A percentile compares a stretch with the other conserved stretches of the same genome.
Conservation (phyloP, 2,888 invertebrate genomes). For the Zaprionus obscuricornis region DNA sequence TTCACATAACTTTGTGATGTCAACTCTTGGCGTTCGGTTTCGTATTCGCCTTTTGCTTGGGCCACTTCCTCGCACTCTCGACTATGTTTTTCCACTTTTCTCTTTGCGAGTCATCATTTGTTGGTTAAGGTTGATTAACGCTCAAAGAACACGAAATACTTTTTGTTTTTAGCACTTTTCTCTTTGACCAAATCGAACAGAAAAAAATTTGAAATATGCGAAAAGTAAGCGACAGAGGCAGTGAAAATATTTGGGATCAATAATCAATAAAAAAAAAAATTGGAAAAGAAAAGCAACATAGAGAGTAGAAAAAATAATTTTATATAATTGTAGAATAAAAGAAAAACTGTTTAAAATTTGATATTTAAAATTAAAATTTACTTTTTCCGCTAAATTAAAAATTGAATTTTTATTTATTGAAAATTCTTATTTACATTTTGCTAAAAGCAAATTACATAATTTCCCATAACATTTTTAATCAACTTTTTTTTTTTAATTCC, state of each 20-base stretch:
- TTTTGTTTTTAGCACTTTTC: constrained; percentile 38
- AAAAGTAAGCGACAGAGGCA: constrained; percentile 19
- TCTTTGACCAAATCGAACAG: constrained; percentile 35
- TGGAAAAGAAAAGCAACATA: too few species aligned
- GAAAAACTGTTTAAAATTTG: too few species aligned
- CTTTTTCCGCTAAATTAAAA: too few species aligned
- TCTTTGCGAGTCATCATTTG: constrained; percentile 22
- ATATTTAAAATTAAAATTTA: too few species aligned
- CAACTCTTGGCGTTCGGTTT: constrained; percentile 75
- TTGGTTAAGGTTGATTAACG: constrained; percentile 64
- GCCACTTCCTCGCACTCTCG: constrained; percentile 19
- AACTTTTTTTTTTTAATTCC: constrained; percentile 12
- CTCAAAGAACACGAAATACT: constrained; percentile 61
- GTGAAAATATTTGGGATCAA: constrained; percentile 32
- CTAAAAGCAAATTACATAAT: too few species aligned
- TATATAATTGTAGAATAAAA: neutral
- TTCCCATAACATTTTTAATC: neutral
- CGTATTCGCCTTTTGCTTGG: constrained; percentile 46
- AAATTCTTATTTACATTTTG: too few species aligned
- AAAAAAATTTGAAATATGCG: constrained; percentile 53
- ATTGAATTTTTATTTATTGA: too few species aligned
- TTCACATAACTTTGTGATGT: constrained; percentile 71
- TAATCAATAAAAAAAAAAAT: constrained; percentile 23
- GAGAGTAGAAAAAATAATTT: too few species aligned
- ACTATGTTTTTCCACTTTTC: constrained; percentile 28